These are phyloP conservation scores for Callionymus lyra DNA, from an alignment of 2,113 vertebrate species.

Conservation along the genomic window DNA sequence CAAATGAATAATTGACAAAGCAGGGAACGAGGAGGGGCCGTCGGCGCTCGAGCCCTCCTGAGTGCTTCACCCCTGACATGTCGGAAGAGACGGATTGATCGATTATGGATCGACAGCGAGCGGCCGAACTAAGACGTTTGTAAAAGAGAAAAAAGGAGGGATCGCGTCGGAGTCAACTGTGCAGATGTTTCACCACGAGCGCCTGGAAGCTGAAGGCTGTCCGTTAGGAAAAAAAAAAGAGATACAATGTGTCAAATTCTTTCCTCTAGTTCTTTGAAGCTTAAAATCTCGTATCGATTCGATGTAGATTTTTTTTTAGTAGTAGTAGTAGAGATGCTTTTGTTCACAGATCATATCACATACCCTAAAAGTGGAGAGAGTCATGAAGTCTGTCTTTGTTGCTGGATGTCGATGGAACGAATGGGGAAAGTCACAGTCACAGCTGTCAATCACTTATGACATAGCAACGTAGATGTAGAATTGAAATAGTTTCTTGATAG, in stretches of 20 bases:
- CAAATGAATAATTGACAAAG: slow-evolving; percentile 27
- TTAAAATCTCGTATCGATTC: not conserved
- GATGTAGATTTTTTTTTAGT: not conserved
- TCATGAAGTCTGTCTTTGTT: not conserved
- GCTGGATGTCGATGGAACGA: not conserved
- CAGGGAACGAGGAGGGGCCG: too few relatives aligned
- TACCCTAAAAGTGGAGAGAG: not conserved
- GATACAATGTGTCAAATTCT: not conserved
- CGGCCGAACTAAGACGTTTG: too few relatives aligned
- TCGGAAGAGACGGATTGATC: slow-evolving; percentile 14
- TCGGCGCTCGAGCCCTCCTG: not conserved
- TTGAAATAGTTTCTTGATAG: too few relatives aligned
- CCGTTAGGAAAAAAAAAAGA: slow-evolving; percentile 5
- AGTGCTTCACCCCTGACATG: not conserved
- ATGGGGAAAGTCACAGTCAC: too few relatives aligned
- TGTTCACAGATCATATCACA: not conserved
- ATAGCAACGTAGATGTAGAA: too few relatives aligned
- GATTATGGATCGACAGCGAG: slow-evolving; percentile 22
- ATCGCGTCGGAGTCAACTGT: slow-evolving; percentile 5
- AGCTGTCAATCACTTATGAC: too few relatives aligned
- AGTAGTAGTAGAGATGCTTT: too few relatives aligned
- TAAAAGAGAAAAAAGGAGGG: too few relatives aligned
- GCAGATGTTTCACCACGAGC: slow-evolving; percentile 6
- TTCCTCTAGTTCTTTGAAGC: not conserved
- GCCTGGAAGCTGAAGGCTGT: not conserved